A percentile compares a stretch with the other conserved stretches of the same genome.
Conservation (phyloP, 2,888 invertebrate genomes). For the Eristalis intricaria region DNA sequence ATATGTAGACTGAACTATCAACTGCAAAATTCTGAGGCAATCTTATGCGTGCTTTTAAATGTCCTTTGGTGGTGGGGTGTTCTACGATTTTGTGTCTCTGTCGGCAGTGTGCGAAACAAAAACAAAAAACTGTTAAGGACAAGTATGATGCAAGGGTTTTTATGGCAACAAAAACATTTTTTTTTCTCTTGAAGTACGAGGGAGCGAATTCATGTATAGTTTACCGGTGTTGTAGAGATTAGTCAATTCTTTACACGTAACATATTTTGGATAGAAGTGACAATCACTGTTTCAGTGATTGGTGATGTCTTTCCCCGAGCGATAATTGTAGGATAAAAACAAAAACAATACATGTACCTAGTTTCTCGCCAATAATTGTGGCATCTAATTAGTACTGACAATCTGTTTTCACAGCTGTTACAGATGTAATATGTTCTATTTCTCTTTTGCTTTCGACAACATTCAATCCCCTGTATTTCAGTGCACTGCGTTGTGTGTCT, state of each 20-base stretch:
- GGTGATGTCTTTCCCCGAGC: neutral
- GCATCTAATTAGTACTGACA: conserved; percentile 3
- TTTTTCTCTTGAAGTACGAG: neutral
- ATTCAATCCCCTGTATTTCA: neutral
- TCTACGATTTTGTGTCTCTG: neutral
- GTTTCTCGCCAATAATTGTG: neutral
- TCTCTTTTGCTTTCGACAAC: neutral
- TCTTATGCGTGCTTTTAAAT: conserved; percentile 11
- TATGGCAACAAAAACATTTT: neutral
- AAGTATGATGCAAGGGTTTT: conserved; percentile 38
- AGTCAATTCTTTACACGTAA: conserved; percentile 12
- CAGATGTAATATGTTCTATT: neutral
- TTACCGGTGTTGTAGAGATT: conserved; percentile 22
- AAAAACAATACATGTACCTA: neutral
- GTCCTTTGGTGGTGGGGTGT: conserved; percentile 15
- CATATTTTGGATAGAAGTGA: neutral
- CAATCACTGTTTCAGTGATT: neutral
- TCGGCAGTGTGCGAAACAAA: neutral
- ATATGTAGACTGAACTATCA: neutral
- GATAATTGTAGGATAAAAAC: neutral
- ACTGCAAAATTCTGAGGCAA: neutral
- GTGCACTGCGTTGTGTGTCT: neutral
- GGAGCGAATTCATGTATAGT: neutral
- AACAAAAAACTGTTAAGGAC: conserved; percentile 3
- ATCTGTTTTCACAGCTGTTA: neutral